A percentile compares a stretch with the other conserved stretches of the same genome.
phyloP scores from a whole-genome alignment of 2,888 invertebrate species.

The Perizoma flavofasciatum region DNA sequence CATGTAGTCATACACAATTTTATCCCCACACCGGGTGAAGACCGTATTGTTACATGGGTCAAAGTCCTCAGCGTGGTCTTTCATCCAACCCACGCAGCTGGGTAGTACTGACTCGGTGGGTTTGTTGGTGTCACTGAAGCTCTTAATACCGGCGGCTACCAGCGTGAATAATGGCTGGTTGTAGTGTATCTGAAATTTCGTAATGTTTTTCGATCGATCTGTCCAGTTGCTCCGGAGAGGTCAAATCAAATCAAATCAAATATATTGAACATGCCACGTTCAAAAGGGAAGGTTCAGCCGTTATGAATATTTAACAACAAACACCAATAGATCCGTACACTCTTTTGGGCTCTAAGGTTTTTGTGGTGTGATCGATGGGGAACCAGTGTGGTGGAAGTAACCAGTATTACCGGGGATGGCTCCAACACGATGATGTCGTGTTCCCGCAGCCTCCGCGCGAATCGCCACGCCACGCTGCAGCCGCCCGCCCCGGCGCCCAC shows the following conservation, averaged over 20 bases:
- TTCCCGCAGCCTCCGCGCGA: slow-evolving; percentile 86
- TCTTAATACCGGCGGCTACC: slow-evolving; percentile 94
- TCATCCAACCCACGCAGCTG: slow-evolving; percentile 89
- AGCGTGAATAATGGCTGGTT: slow-evolving; percentile 97
- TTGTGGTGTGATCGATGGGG: no score
- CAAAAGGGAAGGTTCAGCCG: no score
- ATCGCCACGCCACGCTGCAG: slow-evolving; percentile 93
- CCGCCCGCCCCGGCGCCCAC: slow-evolving; percentile 97
- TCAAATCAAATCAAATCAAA: no score
- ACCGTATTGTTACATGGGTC: slow-evolving; percentile 90
- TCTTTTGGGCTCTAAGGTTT: no score
- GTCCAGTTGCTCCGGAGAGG: no score
- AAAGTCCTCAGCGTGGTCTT: slow-evolving; percentile 88
- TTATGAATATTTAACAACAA: no score
- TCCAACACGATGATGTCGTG: slow-evolving; percentile 94
- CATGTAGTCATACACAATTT: slow-evolving; percentile 91
- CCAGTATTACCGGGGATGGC: slow-evolving; percentile 86
- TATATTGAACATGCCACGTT: no score
- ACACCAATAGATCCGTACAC: no score
- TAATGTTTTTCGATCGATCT: no score
- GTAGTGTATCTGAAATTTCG: slow-evolving; percentile 87
- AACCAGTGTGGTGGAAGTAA: no score
- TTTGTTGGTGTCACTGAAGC: slow-evolving; percentile 84
- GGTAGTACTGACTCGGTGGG: slow-evolving; percentile 89
- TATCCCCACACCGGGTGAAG: slow-evolving; percentile 85